phyloP scores from a whole-genome alignment of 1,140 invertebrate genomes.

The Anastrepha obliqua region DNA sequence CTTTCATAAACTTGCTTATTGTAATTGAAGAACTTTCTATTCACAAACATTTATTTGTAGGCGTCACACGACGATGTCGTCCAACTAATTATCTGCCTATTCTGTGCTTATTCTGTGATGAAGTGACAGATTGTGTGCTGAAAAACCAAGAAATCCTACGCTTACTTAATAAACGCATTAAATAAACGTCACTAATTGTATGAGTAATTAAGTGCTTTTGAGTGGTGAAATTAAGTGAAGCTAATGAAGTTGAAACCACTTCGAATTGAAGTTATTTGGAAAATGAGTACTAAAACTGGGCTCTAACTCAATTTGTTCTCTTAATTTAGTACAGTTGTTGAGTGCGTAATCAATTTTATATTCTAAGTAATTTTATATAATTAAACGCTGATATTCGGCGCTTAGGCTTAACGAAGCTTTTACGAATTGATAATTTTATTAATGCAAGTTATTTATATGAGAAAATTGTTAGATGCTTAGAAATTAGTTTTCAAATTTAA shows the following conservation, averaged over 20 bases:
- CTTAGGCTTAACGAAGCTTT: too few relatives aligned
- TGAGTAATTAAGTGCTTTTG: not conserved
- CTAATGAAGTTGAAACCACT: not conserved
- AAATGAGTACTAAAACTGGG: not conserved
- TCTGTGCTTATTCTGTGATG: not conserved
- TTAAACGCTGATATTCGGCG: too few relatives aligned
- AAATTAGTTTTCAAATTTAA: too few relatives aligned
- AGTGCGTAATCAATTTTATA: not conserved
- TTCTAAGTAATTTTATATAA: not conserved
- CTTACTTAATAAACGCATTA: not conserved
- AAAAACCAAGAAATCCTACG: constrained; percentile 52
- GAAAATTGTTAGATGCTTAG: too few relatives aligned
- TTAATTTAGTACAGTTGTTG: not conserved
- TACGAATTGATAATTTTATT: too few relatives aligned
- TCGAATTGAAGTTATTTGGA: not conserved
- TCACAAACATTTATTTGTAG: not conserved
- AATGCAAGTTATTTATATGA: too few relatives aligned
- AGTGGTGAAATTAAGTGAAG: not conserved
- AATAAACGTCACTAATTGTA: constrained; percentile 39
- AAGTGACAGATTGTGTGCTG: not conserved
- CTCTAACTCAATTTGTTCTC: not conserved
- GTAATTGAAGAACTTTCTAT: not conserved
- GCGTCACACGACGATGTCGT: not conserved
- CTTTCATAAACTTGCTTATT: not conserved
- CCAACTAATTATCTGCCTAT: not conserved